Evolutionary conservation across 2,797 vertebrate genomes (phyloP).

Genomic region (Craterocephalus amniculus): DNA sequence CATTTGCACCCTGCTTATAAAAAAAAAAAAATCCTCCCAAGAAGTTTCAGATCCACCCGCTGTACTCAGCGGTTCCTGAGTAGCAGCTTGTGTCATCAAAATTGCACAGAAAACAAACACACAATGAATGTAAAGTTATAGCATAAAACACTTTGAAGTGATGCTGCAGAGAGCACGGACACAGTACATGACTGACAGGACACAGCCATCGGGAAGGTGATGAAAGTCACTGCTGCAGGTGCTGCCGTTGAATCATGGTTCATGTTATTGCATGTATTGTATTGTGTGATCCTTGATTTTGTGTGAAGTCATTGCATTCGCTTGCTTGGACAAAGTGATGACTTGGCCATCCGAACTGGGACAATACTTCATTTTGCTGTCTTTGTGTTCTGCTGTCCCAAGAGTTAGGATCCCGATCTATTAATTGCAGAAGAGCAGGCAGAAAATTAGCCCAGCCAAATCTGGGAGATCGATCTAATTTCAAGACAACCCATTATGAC

Average conservation of each 20-base stretch:
- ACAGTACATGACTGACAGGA: conserved; percentile 56
- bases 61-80: conserved; percentile 46
- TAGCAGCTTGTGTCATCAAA: conserved; percentile 55
- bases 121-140: conserved; percentile 56
- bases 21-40: conserved; percentile 32
- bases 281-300: conserved; percentile 11
- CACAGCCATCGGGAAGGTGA: conserved; percentile 56
- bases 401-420: conserved; percentile 41
- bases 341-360: conserved; percentile 1
- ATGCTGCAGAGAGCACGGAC: conserved; percentile 46
- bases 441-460: conserved; percentile 53
- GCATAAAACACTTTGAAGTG: conserved; percentile 44
- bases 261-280: conserved; percentile 49
- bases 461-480: conserved; percentile 48
- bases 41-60: conserved; percentile 39
- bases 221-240: conserved; percentile 45
- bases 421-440: conserved; percentile 33
- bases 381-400: conserved; percentile 34
- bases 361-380: conserved; percentile 24
- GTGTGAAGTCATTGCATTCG: conserved; percentile 27
- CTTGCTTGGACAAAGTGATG: conserved; percentile 19
- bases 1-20: conserved; percentile 39
- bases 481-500: conserved; percentile 45
- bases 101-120: conserved; percentile 44
- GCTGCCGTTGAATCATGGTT: conserved; percentile 35